phyloP scores from a whole-genome alignment of 2,888 invertebrate species.

The Hedychridium roseum region DNA sequence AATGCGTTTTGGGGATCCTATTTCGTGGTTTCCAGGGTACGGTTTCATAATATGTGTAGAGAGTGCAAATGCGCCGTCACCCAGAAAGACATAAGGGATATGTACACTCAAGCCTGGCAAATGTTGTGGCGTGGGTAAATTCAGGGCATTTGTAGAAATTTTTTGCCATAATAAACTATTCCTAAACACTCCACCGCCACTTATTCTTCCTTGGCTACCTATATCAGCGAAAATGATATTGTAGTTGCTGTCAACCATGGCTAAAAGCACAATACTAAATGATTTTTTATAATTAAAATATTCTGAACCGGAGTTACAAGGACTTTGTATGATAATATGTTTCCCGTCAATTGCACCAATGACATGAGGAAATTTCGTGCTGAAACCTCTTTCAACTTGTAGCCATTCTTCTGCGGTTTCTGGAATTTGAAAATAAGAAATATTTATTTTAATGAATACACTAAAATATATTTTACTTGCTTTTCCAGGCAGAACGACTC shows the following conservation, averaged over 20 bases:
- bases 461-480: too few species aligned
- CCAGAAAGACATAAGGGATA: conserved; percentile 42
- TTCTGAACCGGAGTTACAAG: conserved; percentile 2
- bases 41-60: conserved; percentile 31
- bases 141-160: conserved; percentile 17
- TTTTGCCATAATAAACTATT: conserved; percentile 10
- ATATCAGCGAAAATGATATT: neutral
- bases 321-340: conserved; percentile 2
- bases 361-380: conserved; percentile 2
- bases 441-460: too few species aligned
- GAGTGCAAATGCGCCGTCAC: conserved; percentile 33
- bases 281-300: conserved; percentile 6
- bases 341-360: conserved; percentile 7
- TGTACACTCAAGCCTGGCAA: conserved; percentile 16
- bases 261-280: conserved; percentile 5
- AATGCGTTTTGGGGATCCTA: conserved; percentile 26
- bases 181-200: conserved; percentile 25
- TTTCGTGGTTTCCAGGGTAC: conserved; percentile 24
- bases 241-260: conserved; percentile 1
- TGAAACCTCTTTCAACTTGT: neutral
- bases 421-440: neutral
- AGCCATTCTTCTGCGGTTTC: neutral
- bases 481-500: too few species aligned
- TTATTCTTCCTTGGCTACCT: neutral
- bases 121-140: conserved; percentile 8